Evolutionary conservation across 2,888 invertebrate species (phyloP), one percentile per base, ranked within the genome.

Genomic region (Altica lythri): DNA sequence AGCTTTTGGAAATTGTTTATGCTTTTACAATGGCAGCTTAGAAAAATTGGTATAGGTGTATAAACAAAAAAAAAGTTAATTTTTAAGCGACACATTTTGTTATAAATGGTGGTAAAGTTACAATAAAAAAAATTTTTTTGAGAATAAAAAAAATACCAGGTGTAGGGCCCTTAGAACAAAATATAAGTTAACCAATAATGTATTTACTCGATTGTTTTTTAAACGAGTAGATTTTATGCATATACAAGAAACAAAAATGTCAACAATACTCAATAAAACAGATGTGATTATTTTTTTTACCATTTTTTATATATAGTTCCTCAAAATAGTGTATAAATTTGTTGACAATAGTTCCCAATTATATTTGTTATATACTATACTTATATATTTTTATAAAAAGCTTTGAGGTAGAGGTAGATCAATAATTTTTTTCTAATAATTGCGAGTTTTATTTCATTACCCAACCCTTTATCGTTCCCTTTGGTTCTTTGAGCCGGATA

Each of bases 231-330:
- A 29, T 8, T 14, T 17, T 29, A 44, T 16, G 4, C 14, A 27
- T 25, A 14, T 13, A 43, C 38, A 38, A 19, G 35, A 34, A 14
- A 19, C 13, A 34, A 10, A 35, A 51, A 53, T 46, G 35, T 34
- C 46, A 61, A 71, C 60, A 56, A 73, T 73, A 74, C 72, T 73
- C 73, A 74, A 66, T 66, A 62, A 64, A 63, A 67, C 67, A 63
- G 48, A 68, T 74, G 73, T 73, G 73, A 74, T 73, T 63, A n/a
- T n/a, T 63, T 65, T 63, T 62, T 58, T 64, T 62, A 60, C 64
- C 66, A 64, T 59, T 61, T 61, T 61, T 58, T 56, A 64, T 65
- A 61, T 57, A 55, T 55, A 64, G 59, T 62, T 65, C 57, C 57
- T 60, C 60, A 57, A 47, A 51, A 35, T 54, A 54, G 50, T 49